Conservation (phyloP, 2,888 invertebrate genomes). For the Apotomis turbidana region DNA sequence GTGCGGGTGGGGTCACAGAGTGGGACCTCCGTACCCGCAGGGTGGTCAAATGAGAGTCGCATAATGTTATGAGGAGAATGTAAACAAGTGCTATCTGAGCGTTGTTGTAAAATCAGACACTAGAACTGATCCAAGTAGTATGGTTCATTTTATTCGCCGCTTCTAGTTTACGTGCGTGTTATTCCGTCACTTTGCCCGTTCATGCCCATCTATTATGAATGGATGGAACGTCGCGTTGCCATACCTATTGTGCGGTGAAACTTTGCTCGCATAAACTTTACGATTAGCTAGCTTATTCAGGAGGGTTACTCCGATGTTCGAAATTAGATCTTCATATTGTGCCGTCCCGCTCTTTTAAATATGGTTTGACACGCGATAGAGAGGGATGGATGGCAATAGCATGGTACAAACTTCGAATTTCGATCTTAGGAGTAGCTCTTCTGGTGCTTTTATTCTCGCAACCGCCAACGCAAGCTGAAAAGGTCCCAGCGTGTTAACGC, state of each 20-base stretch:
- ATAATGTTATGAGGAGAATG: conserved; percentile 1
- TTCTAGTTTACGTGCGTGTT: conserved; percentile 46
- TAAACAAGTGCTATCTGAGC: background rate
- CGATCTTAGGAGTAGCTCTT: too few species aligned
- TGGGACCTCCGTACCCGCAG: too few species aligned
- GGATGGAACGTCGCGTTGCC: conserved; percentile 52
- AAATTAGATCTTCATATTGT: too few species aligned
- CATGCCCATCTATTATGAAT: conserved; percentile 62
- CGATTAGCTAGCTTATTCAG: conserved; percentile 46
- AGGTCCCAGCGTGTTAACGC: conserved; percentile 37
- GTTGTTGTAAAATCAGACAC: background rate
- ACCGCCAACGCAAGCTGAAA: conserved; percentile 38
- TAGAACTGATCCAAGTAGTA: conserved; percentile 43
- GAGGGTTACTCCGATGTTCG: too few species aligned
- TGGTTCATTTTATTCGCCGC: conserved; percentile 33
- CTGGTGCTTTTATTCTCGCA: conserved; percentile 40
- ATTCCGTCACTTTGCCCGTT: conserved; percentile 53
- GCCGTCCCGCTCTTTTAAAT: too few species aligned
- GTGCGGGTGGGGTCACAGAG: too few species aligned
- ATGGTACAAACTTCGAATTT: too few species aligned
- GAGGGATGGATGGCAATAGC: too few species aligned
- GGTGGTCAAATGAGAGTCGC: conserved; percentile 4
- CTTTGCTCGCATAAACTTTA: conserved; percentile 54
- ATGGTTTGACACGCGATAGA: too few species aligned
- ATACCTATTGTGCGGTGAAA: conserved; percentile 47